Conservation (phyloP, 2,797 vertebrate species). For the Coregonus suidteri region DNA sequence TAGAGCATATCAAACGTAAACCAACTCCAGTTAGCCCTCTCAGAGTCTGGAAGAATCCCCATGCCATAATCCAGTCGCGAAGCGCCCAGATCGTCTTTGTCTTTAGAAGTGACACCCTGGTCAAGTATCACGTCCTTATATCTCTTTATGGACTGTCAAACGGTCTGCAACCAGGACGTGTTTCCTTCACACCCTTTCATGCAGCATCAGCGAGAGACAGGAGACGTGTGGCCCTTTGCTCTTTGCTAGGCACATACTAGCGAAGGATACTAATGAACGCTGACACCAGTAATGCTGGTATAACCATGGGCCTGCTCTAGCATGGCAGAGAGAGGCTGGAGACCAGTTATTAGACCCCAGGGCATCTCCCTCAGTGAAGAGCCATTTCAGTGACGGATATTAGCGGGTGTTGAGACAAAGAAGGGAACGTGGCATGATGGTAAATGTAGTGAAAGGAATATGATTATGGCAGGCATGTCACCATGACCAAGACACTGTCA, state of each 20-base stretch:
- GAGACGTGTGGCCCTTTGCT: background rate
- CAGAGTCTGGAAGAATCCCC: constrained; percentile 40
- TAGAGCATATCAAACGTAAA: constrained; percentile 45
- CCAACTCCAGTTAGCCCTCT: constrained; percentile 7
- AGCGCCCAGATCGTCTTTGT: background rate
- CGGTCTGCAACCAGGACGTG: too few species aligned
- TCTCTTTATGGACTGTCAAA: background rate
- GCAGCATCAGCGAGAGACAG: too few species aligned
- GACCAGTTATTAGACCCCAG: constrained; percentile 44
- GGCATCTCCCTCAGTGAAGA: background rate
- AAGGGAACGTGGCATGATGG: constrained; percentile 19
- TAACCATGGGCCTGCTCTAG: constrained; percentile 45
- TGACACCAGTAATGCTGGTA: constrained; percentile 46
- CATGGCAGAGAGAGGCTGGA: constrained; percentile 42
- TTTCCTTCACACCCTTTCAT: too few species aligned
- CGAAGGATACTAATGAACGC: constrained; percentile 35
- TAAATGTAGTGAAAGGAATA: constrained; percentile 46
- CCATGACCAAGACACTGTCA: background rate
- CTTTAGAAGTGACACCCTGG: background rate
- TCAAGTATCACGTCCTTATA: background rate
- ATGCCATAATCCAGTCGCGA: constrained; percentile 6
- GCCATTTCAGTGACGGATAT: constrained; percentile 31
- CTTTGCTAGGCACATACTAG: background rate
- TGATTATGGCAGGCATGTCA: constrained; percentile 36
- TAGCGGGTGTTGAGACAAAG: constrained; percentile 54